Evolutionary conservation across 2,797 vertebrate species (phyloP).

Genomic region (Antennarius maculatus): DNA sequence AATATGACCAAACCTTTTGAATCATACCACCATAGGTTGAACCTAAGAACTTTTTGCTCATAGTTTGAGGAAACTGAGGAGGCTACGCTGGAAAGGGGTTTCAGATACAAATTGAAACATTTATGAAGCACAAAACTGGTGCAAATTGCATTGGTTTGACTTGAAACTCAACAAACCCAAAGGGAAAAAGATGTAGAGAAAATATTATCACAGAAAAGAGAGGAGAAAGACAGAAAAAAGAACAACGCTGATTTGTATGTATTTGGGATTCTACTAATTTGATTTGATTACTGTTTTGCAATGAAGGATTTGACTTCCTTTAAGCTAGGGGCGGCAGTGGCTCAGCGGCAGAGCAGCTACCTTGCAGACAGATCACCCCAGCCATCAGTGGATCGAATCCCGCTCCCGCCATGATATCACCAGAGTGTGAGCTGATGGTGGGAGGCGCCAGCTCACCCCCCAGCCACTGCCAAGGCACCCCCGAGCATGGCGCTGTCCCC

Average conservation of each 20-base stretch:
- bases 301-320: not conserved
- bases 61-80: constrained; percentile 18
- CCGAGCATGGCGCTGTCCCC: too few relatives aligned
- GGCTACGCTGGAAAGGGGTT: constrained; percentile 14
- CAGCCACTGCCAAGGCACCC: too few relatives aligned
- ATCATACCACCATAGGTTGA: constrained; percentile 4
- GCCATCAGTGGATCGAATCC: too few relatives aligned
- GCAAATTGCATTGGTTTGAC: constrained; percentile 45
- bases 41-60: constrained; percentile 1
- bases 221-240: constrained; percentile 4
- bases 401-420: too few relatives aligned
- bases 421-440: too few relatives aligned
- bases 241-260: constrained; percentile 4
- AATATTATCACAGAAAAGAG: constrained; percentile 3
- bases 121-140: constrained; percentile 33
- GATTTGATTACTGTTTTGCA: not conserved
- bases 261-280: not conserved
- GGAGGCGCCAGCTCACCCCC: too few relatives aligned
- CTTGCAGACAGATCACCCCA: too few relatives aligned
- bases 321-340: too few relatives aligned
- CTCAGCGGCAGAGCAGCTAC: too few relatives aligned
- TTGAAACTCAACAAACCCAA: constrained; percentile 71
- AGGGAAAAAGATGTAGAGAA: constrained; percentile 7
- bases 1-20: constrained; percentile 19
- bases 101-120: constrained; percentile 51